A percentile compares a stretch with the other conserved stretches of the same genome.
phyloP scores from a whole-genome alignment of 2,797 vertebrate genomes.

The Garrulus glandarius region DNA sequence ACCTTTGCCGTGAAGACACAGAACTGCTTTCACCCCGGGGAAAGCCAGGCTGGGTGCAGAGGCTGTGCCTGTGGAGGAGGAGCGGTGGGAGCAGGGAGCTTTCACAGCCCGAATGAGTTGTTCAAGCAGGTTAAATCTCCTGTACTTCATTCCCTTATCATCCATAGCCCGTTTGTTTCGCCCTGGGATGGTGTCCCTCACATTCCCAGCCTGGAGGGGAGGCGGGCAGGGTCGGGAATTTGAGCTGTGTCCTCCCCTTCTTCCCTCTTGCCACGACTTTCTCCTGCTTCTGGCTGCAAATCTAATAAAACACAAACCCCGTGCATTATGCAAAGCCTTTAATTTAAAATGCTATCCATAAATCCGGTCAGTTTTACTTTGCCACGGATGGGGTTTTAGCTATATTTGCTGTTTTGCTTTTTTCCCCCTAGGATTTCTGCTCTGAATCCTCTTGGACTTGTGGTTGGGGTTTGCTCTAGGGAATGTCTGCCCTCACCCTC shows the following conservation, averaged over 20 bases:
- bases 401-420: neutral
- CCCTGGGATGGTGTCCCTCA: fast-evolving
- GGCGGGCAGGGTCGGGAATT: neutral
- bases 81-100: neutral
- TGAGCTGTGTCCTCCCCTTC: neutral
- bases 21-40: neutral
- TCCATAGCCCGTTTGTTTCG: fast-evolving
- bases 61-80: neutral
- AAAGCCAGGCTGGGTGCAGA: neutral
- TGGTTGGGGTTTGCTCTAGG: neutral
- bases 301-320: neutral
- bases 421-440: neutral
- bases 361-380: neutral
- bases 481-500: neutral
- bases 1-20: neutral
- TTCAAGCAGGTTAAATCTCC: neutral
- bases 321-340: neutral
- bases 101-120: neutral
- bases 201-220: neutral
- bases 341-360: neutral
- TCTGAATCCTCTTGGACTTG: neutral
- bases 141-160: fast-evolving
- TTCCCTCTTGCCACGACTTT: neutral
- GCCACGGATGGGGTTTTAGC: neutral
- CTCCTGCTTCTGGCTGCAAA: neutral